A percentile compares a stretch with the other conserved stretches of the same genome.
Conservation (phyloP, 2,113 vertebrate species). For the Colistium nudipinnis region DNA sequence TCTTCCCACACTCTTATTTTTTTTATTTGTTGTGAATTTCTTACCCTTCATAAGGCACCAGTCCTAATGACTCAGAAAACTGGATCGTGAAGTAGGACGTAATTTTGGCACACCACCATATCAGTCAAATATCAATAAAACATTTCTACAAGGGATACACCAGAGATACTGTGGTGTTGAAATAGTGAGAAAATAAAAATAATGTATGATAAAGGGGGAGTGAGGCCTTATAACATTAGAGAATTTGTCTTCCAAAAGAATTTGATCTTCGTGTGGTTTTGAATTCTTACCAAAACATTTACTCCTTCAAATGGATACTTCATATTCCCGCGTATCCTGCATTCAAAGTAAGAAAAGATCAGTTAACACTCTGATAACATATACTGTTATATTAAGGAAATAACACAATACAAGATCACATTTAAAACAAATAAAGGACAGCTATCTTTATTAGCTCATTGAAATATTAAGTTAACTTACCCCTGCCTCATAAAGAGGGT, state of each 20-base stretch:
- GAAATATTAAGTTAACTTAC: slow-evolving; percentile 72
- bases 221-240: slow-evolving; percentile 57
- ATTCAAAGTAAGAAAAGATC: slow-evolving; percentile 24
- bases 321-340: slow-evolving; percentile 91
- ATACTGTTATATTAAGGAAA: background rate
- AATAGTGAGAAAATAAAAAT: slow-evolving; percentile 25
- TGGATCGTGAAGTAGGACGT: slow-evolving; percentile 59
- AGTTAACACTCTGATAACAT: background rate
- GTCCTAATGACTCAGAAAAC: slow-evolving; percentile 68
- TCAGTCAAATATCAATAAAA: slow-evolving; percentile 56
- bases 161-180: slow-evolving; percentile 25
- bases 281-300: slow-evolving; percentile 44
- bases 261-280: slow-evolving; percentile 36
- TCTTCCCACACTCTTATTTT: slow-evolving; percentile 7
- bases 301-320: slow-evolving; percentile 88
- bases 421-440: background rate
- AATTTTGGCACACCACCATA: slow-evolving; percentile 47
- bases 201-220: slow-evolving; percentile 32
- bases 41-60: slow-evolving; percentile 79
- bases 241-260: slow-evolving; percentile 49
- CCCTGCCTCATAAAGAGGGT: slow-evolving; percentile 94
- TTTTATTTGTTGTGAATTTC: slow-evolving; percentile 38
- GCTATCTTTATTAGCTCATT: background rate
- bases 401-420: background rate
- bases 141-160: slow-evolving; percentile 41